A percentile compares a stretch with the other conserved stretches of the same genome.
Conservation (phyloP, 2,113 vertebrate genomes). For the Nannobrachium achirus region DNA sequence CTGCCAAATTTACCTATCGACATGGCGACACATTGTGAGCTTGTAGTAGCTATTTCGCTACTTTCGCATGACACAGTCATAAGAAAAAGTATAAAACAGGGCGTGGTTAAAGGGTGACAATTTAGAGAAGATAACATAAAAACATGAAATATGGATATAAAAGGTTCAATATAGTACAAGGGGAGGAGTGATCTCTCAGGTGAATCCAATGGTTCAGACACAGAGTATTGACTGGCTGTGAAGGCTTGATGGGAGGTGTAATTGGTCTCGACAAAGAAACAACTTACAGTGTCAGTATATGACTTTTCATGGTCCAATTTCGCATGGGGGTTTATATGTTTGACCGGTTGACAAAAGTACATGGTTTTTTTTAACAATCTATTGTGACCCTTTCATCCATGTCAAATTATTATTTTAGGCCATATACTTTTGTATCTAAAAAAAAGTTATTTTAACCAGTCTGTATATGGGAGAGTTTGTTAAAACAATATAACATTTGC, state of each 20-base stretch:
- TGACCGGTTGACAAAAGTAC: conserved; percentile 52
- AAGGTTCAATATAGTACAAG: conserved; percentile 27
- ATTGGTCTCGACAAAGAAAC: conserved; percentile 56
- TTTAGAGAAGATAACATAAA: neutral
- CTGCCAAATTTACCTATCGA: too few relatives aligned
- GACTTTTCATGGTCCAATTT: conserved; percentile 59
- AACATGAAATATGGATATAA: conserved; percentile 20
- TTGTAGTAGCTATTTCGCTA: too few relatives aligned
- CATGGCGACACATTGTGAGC: too few relatives aligned
- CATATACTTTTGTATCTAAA: conserved; percentile 15
- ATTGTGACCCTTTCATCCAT: conserved; percentile 22
- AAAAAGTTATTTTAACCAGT: too few relatives aligned
- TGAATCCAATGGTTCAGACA: conserved; percentile 61
- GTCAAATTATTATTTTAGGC: conserved; percentile 35
- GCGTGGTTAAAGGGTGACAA: too few relatives aligned
- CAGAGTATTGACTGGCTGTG: conserved; percentile 49
- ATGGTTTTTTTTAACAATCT: conserved; percentile 47
- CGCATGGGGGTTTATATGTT: conserved; percentile 47
- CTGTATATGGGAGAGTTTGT: too few relatives aligned
- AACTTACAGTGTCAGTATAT: too few relatives aligned
- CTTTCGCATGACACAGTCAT: too few relatives aligned
- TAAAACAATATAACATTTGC: too few relatives aligned
- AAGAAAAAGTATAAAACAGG: too few relatives aligned
- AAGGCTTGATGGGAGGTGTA: conserved; percentile 56
- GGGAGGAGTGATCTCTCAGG: conserved; percentile 56